Evolutionary conservation across 1,140 invertebrate species (phyloP).

Genomic region (Trichonephila clavata): DNA sequence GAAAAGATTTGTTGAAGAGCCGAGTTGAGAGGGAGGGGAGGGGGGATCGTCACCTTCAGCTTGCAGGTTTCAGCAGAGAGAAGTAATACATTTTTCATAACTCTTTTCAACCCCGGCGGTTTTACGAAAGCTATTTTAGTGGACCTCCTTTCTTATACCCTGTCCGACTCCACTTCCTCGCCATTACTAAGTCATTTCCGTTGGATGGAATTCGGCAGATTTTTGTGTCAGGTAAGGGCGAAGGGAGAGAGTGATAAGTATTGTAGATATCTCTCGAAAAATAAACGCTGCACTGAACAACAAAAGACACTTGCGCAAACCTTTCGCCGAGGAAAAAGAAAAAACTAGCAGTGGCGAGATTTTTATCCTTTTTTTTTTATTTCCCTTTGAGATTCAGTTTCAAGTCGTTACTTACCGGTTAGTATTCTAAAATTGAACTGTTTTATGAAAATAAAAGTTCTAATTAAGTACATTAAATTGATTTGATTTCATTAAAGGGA

Average conservation of each 20-base stretch:
- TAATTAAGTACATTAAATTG: no score
- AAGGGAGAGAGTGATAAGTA: neutral
- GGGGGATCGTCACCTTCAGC: neutral
- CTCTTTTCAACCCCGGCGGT: neutral
- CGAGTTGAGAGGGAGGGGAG: neutral
- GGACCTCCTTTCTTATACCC: neutral
- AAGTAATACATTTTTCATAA: constrained; percentile 17
- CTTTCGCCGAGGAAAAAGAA: no score
- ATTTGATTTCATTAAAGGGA: no score
- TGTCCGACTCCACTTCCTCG: neutral
- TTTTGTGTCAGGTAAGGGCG: neutral
- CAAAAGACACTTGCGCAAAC: neutral
- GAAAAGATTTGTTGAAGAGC: neutral
- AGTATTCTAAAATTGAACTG: no score
- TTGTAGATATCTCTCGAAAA: neutral
- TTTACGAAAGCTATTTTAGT: constrained; percentile 10
- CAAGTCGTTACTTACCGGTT: no score
- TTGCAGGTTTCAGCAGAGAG: neutral
- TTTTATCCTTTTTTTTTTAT: neutral
- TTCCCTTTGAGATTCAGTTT: neutral
- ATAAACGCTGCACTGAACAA: neutral
- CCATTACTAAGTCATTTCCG: constrained; percentile 30
- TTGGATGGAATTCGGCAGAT: neutral
- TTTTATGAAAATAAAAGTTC: no score
- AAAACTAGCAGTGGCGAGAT: no score